Conservation (phyloP, 1,140 invertebrate genomes). For the Pristionchus pacificus region DNA sequence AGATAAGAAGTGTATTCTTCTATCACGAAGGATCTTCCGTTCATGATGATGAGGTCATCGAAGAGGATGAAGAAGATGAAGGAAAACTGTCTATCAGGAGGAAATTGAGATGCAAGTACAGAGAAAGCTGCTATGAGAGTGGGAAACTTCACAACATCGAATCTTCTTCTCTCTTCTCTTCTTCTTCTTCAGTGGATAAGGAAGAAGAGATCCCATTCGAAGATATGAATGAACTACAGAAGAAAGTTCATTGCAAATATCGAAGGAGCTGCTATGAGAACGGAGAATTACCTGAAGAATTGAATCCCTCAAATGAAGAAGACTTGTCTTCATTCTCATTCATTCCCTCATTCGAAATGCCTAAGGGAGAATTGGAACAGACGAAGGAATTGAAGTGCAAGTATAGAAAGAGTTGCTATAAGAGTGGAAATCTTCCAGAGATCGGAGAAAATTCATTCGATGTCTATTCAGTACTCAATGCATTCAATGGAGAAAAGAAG, state of each 20-base stretch:
- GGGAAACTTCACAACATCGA: slow-evolving; percentile 31
- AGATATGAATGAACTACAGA: slow-evolving; percentile 27
- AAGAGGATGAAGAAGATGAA: neutral
- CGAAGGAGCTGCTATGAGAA: slow-evolving; percentile 38
- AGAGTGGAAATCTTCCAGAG: slow-evolving; percentile 27
- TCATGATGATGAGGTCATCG: too few species aligned
- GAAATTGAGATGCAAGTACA: slow-evolving; percentile 36
- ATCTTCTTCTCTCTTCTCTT: neutral
- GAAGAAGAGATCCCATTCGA: slow-evolving; percentile 23
- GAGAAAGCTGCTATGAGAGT: slow-evolving; percentile 39
- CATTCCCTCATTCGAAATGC: slow-evolving; percentile 6
- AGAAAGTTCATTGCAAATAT: slow-evolving; percentile 22
- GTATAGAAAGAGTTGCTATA: slow-evolving; percentile 32
- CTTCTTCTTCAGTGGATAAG: neutral
- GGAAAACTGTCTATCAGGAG: neutral
- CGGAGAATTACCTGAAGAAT: slow-evolving; percentile 26
- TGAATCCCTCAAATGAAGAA: slow-evolving; percentile 2
- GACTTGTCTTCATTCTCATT: slow-evolving; percentile 7
- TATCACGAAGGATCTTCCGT: too few species aligned
- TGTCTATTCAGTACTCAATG: slow-evolving; percentile 11
- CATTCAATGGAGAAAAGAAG: neutral
- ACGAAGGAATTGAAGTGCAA: slow-evolving; percentile 20
- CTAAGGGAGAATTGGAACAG: neutral
- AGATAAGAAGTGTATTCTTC: too few species aligned
- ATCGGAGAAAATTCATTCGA: slow-evolving; percentile 17